These are phyloP conservation scores for Channallabes apus DNA, from an alignment of 2,797 vertebrate species.

Conservation along the genomic window DNA sequence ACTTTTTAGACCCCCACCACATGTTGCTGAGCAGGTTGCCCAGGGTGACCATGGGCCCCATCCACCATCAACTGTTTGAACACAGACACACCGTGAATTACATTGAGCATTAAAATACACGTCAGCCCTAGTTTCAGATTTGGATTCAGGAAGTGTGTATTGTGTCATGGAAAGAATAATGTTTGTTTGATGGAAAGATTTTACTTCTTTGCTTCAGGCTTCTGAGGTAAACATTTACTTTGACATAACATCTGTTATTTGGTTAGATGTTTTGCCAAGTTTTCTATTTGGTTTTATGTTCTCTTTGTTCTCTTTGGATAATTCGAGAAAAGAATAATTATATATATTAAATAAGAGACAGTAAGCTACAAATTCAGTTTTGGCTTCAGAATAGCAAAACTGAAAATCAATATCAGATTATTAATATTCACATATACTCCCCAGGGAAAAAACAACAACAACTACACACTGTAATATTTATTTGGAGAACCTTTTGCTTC, in stretches of 20 bases:
- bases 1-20: slow-evolving; percentile 87
- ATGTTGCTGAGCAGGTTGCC: slow-evolving; percentile 86
- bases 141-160: background rate
- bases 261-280: slow-evolving; percentile 28
- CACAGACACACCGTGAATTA: slow-evolving; percentile 13
- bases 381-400: slow-evolving; percentile 12
- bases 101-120: background rate
- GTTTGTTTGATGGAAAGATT: slow-evolving; percentile 32
- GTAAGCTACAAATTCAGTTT: background rate
- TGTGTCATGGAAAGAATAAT: slow-evolving; percentile 20
- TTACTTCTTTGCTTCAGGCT: slow-evolving; percentile 17
- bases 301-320: slow-evolving; percentile 37
- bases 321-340: slow-evolving; percentile 36
- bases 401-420: slow-evolving; percentile 14
- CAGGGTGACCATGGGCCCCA: slow-evolving; percentile 93
- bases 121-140: background rate
- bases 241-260: slow-evolving; percentile 46
- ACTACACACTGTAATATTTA: too few species aligned
- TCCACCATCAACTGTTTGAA: slow-evolving; percentile 82
- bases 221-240: slow-evolving; percentile 20
- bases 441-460: too few species aligned
- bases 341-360: slow-evolving; percentile 28
- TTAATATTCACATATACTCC: background rate
- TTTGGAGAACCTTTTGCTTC: too few species aligned
- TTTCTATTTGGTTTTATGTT: slow-evolving; percentile 45